Conservation (phyloP, 1,140 invertebrate genomes). For the Drosophila albomicans region DNA sequence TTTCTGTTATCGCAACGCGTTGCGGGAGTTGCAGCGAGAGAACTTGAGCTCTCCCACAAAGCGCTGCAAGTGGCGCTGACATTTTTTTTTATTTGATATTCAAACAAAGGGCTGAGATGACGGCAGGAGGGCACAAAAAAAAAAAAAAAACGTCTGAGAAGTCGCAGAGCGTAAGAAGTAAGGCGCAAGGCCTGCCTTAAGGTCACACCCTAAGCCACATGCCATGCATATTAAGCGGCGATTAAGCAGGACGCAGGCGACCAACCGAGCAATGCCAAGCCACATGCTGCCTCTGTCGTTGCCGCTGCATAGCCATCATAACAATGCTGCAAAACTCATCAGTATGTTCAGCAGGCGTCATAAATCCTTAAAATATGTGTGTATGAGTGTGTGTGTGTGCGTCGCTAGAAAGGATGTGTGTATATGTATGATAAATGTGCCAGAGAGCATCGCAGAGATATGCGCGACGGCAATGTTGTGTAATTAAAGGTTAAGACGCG, state of each 20-base stretch:
- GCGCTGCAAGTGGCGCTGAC: constrained; percentile 36
- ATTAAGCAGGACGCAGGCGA: constrained; percentile 55
- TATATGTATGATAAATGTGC: constrained; percentile 7
- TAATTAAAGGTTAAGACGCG: constrained; percentile 72
- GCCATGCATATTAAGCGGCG: constrained; percentile 76
- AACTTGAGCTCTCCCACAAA: constrained; percentile 2
- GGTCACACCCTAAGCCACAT: constrained; percentile 63
- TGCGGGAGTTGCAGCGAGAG: neutral
- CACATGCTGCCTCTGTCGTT: constrained; percentile 16
- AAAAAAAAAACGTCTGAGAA: constrained; percentile 20
- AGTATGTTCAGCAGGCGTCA: constrained; percentile 63
- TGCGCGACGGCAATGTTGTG: constrained; percentile 36
- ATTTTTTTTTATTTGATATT: constrained; percentile 53
- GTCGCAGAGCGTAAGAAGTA: constrained; percentile 9
- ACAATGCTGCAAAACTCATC: constrained; percentile 52
- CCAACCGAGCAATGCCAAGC: constrained; percentile 12
- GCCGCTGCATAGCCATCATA: constrained; percentile 45
- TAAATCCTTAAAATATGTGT: constrained; percentile 52
- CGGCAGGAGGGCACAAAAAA: neutral
- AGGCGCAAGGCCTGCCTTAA: constrained; percentile 50
- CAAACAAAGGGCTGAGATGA: constrained; percentile 41
- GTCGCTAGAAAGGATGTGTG: no score
- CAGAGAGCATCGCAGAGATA: neutral
- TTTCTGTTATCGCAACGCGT: constrained; percentile 60
- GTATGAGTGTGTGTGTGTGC: neutral